Evolutionary conservation across 2,797 vertebrate species (phyloP).

Genomic region (Microctenopoma lineatum): DNA sequence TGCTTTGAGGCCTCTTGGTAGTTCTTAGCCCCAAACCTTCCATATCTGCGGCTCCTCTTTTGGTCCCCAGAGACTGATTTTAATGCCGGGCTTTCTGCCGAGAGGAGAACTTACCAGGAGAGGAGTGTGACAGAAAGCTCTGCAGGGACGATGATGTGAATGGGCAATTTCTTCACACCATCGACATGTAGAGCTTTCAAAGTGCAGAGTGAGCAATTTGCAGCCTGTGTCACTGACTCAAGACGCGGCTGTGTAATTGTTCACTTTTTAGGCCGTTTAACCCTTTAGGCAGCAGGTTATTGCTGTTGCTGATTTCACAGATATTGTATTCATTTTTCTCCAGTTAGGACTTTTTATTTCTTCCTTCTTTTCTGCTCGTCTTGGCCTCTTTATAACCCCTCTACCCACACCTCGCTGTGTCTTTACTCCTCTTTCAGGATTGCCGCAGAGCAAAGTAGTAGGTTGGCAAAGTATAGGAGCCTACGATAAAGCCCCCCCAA

Average conservation of each 20-base stretch:
- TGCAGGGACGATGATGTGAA: constrained; percentile 34
- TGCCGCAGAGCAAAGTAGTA: constrained; percentile 99
- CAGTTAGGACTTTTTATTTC: constrained; percentile 23
- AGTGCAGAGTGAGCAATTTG: constrained; percentile 48
- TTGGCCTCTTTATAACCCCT: constrained; percentile 58
- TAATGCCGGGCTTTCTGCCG: constrained; percentile 27
- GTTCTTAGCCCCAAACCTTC: constrained; percentile 43
- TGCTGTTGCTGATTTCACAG: constrained; percentile 33
- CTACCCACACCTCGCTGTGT: constrained; percentile 70
- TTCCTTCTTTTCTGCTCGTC: constrained; percentile 51
- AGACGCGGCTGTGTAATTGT: constrained; percentile 51
- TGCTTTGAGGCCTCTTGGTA: constrained; percentile 43
- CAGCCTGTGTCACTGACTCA: constrained; percentile 36
- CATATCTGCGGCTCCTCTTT: constrained; percentile 31
- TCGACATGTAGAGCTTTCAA: constrained; percentile 69
- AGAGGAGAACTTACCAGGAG: constrained; percentile 40
- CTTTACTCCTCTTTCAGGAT: constrained; percentile 93
- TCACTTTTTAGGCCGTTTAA: constrained; percentile 42
- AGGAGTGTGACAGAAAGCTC: constrained; percentile 39
- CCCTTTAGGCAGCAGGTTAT: constrained; percentile 22
- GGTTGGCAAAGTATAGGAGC: constrained; percentile 99
- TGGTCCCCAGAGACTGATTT: constrained; percentile 29
- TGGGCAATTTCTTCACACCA: constrained; percentile 57
- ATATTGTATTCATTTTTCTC: constrained; percentile 30
- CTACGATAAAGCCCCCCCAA: constrained; percentile 90